Conservation (phyloP, 2,113 vertebrate genomes). For the Dasyurus viverrinus region DNA sequence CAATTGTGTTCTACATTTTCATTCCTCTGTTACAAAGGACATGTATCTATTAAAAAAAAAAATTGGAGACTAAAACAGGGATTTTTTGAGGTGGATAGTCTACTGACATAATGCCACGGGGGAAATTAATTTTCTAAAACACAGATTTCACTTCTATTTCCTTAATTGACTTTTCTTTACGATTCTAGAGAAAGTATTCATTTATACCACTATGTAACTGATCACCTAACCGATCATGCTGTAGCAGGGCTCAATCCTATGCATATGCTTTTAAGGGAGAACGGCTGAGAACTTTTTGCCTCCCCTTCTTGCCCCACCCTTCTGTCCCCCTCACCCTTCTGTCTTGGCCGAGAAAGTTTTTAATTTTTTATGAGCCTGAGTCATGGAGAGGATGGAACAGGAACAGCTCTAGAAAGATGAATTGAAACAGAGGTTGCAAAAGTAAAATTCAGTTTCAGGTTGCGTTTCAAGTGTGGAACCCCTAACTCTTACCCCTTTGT, state of each 20-base stretch:
- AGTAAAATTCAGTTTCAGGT: not conserved
- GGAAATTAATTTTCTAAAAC: not conserved
- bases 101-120: not conserved
- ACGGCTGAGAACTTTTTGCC: not conserved
- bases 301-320: not conserved
- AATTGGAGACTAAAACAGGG: not conserved
- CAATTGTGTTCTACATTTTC: not conserved
- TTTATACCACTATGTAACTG: not conserved
- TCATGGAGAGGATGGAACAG: not conserved
- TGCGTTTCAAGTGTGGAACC: not conserved
- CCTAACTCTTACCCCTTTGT: not conserved
- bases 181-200: not conserved
- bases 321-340: not conserved
- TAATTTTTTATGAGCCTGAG: not conserved
- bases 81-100: not conserved
- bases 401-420: not conserved
- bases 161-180: not conserved
- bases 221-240: not conserved
- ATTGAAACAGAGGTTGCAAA: not conserved
- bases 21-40: not conserved
- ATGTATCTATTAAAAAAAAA: not conserved
- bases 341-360: not conserved
- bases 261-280: not conserved
- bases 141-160: not conserved
- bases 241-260: not conserved